A percentile compares a stretch with the other conserved stretches of the same genome.
These are phyloP conservation scores for Ataeniobius toweri DNA, from an alignment of 2,797 vertebrate species.

Conservation along the genomic window DNA sequence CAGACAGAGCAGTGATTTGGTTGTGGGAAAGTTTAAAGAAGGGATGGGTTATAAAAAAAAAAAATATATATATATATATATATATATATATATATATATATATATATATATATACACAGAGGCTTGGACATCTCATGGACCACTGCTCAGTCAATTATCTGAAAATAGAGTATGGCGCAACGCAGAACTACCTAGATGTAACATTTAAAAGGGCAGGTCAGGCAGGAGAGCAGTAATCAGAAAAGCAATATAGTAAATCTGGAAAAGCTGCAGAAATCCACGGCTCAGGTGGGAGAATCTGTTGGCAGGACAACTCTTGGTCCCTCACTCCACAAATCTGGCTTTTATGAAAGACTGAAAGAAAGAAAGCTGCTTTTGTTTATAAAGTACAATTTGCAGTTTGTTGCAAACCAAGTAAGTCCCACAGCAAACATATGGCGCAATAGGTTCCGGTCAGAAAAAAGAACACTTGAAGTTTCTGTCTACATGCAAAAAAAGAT, in stretches of 20 bases:
- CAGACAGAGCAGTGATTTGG: not conserved
- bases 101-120: too few relatives aligned
- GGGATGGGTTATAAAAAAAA: not conserved
- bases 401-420: not conserved
- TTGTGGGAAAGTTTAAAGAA: not conserved
- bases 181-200: not conserved
- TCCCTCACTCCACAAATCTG: not conserved
- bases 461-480: not conserved
- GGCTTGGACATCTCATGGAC: not conserved
- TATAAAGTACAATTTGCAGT: not conserved
- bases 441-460: not conserved
- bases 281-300: not conserved
- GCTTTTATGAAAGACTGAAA: not conserved
- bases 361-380: not conserved
- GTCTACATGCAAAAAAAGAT: not conserved
- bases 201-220: not conserved
- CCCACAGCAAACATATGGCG: not conserved
- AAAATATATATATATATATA: too few relatives aligned
- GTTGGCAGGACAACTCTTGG: slow-evolving; percentile 7
- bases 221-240: not conserved
- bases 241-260: not conserved
- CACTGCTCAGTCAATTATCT: not conserved
- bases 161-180: not conserved
- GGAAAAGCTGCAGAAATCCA: not conserved
- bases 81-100: too few relatives aligned